phyloP scores from a whole-genome alignment of 2,797 vertebrate genomes.

The Pterois miles region DNA sequence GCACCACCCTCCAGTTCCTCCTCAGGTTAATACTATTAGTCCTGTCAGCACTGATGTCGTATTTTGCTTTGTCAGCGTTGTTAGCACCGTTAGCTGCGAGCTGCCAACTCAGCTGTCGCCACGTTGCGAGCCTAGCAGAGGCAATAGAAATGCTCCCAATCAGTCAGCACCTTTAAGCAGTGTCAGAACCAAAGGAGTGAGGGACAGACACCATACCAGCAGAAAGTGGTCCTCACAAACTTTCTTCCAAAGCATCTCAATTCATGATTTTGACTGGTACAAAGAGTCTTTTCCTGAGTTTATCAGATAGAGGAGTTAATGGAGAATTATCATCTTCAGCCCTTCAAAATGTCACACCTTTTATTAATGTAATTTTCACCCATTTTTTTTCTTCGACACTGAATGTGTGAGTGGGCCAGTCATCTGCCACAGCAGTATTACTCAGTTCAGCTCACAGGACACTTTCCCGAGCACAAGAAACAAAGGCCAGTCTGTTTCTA shows the following conservation, averaged over 20 bases:
- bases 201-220: not conserved
- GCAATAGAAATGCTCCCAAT: too few species aligned
- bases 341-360: constrained; percentile 68
- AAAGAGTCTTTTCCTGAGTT: constrained; percentile 29
- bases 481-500: constrained; percentile 81
- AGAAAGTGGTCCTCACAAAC: not conserved
- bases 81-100: too few species aligned
- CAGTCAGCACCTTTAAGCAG: too few species aligned
- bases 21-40: too few species aligned
- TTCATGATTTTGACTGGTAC: constrained; percentile 1
- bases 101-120: too few species aligned
- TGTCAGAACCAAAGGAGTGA: not conserved
- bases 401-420: constrained; percentile 72
- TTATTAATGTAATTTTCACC: constrained; percentile 69
- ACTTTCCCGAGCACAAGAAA: constrained; percentile 74
- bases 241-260: constrained; percentile 10
- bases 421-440: constrained; percentile 75
- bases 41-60: too few species aligned
- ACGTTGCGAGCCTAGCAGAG: too few species aligned
- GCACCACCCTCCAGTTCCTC: too few species aligned
- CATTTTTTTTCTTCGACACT: constrained; percentile 41
- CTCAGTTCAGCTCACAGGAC: constrained; percentile 75
- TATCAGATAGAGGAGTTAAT: constrained; percentile 49
- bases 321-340: constrained; percentile 56
- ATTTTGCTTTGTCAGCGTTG: too few species aligned